phyloP scores from a whole-genome alignment of 2,113 vertebrate genomes.

The Ptyas mucosa region DNA sequence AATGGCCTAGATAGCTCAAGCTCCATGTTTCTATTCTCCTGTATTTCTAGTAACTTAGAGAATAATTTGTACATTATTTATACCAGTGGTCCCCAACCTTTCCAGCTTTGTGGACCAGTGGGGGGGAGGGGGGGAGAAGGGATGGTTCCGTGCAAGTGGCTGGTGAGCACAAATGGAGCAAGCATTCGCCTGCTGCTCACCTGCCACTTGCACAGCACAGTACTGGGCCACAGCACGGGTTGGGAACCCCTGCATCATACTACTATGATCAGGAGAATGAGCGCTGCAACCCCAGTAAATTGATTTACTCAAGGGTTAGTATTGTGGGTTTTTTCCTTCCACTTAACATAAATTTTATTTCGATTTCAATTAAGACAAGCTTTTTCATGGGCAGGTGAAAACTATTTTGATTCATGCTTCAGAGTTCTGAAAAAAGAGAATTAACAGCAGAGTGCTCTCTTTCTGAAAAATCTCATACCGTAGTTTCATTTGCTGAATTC shows the following conservation, averaged over 20 bases:
- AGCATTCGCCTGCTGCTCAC: no score
- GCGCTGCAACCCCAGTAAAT: not conserved
- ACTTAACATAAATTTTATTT: not conserved
- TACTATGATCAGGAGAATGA: not conserved
- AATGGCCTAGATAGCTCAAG: not conserved
- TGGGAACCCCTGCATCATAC: not conserved
- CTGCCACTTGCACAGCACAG: no score
- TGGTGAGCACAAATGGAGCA: no score
- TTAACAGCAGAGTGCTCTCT: not conserved
- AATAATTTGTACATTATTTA: not conserved
- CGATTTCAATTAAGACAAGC: not conserved
- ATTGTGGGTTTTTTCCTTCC: not conserved
- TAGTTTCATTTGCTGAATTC: not conserved
- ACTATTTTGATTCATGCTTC: not conserved
- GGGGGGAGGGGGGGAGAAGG: no score
- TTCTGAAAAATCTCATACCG: not conserved
- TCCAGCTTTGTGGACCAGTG: no score
- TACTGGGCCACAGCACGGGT: no score
- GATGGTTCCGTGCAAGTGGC: no score
- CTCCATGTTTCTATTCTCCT: not conserved
- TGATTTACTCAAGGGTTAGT: not conserved
- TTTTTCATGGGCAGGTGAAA: not conserved
- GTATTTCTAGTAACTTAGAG: not conserved
- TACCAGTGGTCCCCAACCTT: no score
- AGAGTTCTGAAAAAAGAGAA: not conserved